Conservation (phyloP, 2,797 vertebrate genomes). For the Sebastes oblongus region DNA sequence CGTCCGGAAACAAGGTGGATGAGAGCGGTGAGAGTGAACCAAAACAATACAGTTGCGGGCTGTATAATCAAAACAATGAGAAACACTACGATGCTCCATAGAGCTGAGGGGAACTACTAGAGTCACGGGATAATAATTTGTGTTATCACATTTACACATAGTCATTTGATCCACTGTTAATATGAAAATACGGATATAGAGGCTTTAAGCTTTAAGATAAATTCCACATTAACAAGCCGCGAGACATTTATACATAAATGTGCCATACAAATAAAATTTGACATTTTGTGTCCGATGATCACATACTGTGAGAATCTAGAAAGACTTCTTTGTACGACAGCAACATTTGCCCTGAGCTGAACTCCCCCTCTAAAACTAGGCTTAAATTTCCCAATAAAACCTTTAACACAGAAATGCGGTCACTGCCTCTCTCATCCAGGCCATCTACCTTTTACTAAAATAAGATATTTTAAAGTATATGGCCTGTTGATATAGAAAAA, state of each 20-base stretch:
- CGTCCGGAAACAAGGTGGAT: neutral
- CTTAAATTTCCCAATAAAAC: slow-evolving; percentile 21
- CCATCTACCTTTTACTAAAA: neutral
- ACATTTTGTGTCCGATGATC: neutral
- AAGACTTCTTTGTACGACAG: neutral
- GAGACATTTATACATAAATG: neutral
- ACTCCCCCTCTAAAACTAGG: neutral
- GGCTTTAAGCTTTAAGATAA: neutral
- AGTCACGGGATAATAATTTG: neutral
- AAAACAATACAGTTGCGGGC: neutral
- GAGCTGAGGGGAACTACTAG: neutral
- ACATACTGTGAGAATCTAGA: neutral
- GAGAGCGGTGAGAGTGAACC: neutral
- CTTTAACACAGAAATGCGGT: slow-evolving; percentile 16
- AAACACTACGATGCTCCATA: neutral
- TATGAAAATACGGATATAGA: neutral
- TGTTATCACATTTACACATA: neutral
- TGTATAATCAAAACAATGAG: neutral
- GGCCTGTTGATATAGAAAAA: neutral
- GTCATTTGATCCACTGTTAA: neutral
- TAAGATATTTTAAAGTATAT: neutral
- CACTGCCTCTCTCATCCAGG: neutral
- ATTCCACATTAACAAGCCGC: neutral
- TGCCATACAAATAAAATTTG: neutral
- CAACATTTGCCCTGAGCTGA: neutral